These are phyloP conservation scores for Pachyramphus minor DNA, from an alignment of 2,113 vertebrate genomes.

Conservation along the genomic window DNA sequence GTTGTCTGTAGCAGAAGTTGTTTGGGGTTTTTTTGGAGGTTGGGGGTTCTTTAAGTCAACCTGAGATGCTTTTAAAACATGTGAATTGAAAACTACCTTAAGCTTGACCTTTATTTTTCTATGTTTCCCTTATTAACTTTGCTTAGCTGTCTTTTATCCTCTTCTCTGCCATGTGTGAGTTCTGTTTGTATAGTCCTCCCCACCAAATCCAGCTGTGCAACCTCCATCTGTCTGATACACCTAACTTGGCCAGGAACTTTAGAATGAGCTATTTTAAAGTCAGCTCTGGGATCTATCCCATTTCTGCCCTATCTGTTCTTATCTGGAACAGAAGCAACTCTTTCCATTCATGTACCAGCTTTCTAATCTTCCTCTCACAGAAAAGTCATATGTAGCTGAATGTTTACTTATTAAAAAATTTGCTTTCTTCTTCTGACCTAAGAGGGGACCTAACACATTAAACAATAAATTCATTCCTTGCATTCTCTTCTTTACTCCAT, in stretches of 20 bases:
- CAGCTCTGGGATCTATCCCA: not conserved
- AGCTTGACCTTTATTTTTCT: not conserved
- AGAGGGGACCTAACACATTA: not conserved
- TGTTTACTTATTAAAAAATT: not conserved
- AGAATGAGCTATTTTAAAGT: not conserved
- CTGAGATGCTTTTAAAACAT: not conserved
- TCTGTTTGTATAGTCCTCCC: not conserved
- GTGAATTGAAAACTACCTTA: not conserved
- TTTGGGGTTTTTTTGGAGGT: not conserved
- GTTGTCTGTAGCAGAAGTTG: not conserved
- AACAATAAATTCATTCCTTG: not conserved
- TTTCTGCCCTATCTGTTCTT: not conserved
- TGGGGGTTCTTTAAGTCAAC: not conserved
- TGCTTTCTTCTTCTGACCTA: not conserved
- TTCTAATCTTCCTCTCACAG: not conserved
- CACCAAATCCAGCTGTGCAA: not conserved
- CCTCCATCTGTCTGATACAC: not conserved
- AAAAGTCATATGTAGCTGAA: not conserved
- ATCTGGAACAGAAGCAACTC: not conserved
- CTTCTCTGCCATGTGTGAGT: not conserved
- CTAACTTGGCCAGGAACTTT: not conserved
- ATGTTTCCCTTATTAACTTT: not conserved
- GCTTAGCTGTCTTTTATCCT: not conserved
- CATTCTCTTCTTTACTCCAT: not conserved
- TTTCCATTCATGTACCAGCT: not conserved